A percentile compares a stretch with the other conserved stretches of the same genome.
phyloP scores from a whole-genome alignment of 2,113 vertebrate genomes.

The Brachyistius frenatus region DNA sequence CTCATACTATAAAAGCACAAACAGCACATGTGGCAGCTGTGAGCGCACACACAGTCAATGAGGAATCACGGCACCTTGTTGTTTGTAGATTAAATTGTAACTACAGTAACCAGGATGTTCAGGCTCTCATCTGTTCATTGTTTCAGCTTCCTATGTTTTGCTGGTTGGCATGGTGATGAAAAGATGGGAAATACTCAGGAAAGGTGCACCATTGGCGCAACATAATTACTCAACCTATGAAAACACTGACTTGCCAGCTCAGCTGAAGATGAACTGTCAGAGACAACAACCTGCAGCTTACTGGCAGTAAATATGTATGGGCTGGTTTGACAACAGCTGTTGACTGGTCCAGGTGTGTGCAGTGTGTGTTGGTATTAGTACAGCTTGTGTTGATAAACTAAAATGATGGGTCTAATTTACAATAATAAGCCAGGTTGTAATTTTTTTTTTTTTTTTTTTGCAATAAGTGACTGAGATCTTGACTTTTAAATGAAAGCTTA shows the following conservation, averaged over 20 bases:
- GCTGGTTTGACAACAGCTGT: conserved; percentile 11
- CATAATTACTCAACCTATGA: conserved; percentile 23
- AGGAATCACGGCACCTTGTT: neutral
- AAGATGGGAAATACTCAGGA: conserved; percentile 62
- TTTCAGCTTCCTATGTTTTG: conserved; percentile 76
- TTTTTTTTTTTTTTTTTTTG: too few species aligned
- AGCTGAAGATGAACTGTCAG: conserved; percentile 17
- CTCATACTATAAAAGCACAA: too few species aligned
- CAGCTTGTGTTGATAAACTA: neutral
- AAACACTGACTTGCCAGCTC: conserved; percentile 38
- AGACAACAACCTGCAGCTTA: conserved; percentile 12
- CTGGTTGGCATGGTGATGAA: conserved; percentile 70
- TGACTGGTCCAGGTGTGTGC: neutral
- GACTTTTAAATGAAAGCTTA: too few species aligned
- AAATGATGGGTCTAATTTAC: neutral
- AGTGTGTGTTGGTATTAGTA: too few species aligned
- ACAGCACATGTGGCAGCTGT: neutral
- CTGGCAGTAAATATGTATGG: neutral
- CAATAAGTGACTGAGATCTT: too few species aligned
- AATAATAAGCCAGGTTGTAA: too few species aligned
- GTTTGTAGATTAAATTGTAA: conserved; percentile 43
- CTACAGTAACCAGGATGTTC: conserved; percentile 73
- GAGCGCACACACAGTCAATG: neutral
- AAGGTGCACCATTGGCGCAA: conserved; percentile 36
- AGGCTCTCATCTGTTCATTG: conserved; percentile 73